These are phyloP conservation scores for Myotis vivesi DNA, from an alignment of 2,797 vertebrate species.

Conservation along the genomic window DNA sequence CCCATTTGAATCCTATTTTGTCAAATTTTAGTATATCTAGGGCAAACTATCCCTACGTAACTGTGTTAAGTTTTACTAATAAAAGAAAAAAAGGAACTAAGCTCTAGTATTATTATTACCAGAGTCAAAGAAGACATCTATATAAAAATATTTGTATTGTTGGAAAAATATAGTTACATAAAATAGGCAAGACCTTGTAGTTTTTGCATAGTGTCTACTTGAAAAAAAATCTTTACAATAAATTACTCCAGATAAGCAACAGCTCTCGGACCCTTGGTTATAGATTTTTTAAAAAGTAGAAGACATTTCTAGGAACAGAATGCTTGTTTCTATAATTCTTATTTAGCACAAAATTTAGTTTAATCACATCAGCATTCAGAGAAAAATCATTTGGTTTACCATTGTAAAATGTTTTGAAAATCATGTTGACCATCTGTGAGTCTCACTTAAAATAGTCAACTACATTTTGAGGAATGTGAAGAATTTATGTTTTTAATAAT, in stretches of 20 bases:
- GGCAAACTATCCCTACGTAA: not conserved
- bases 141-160: not conserved
- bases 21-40: conserved; percentile 30
- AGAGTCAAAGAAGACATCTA: not conserved
- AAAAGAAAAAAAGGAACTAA: not conserved
- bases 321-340: not conserved
- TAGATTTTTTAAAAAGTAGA: conserved; percentile 13
- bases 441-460: conserved; percentile 50
- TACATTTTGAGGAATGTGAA: conserved; percentile 22
- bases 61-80: conserved; percentile 4
- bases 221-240: conserved; percentile 8
- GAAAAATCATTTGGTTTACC: conserved; percentile 36
- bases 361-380: conserved; percentile 43
- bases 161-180: not conserved
- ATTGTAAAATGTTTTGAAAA: conserved; percentile 7
- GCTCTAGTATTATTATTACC: not conserved
- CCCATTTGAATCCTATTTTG: conserved; percentile 35
- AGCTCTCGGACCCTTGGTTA: not conserved
- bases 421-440: conserved; percentile 31
- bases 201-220: not conserved
- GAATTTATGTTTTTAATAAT: conserved; percentile 1
- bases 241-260: not conserved
- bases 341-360: not conserved
- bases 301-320: conserved; percentile 35
- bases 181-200: not conserved